Conservation (phyloP, 2,888 invertebrate genomes). For the Lepidocyrtinus sp. region DNA sequence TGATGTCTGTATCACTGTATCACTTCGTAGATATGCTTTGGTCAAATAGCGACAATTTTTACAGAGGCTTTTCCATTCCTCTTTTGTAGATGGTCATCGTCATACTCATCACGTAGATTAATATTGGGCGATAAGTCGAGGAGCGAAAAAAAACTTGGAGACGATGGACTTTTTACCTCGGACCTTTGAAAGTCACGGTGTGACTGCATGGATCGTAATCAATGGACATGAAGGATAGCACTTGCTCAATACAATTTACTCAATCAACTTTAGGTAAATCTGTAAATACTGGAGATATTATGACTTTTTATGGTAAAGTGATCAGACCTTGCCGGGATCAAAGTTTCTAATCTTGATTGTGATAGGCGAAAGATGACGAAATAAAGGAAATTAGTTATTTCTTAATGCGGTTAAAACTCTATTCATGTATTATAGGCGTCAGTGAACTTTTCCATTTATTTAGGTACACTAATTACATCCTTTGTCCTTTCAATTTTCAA, state of each 20-base stretch:
- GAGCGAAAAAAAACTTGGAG: slow-evolving; percentile 35
- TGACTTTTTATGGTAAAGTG: background rate
- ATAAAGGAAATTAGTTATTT: background rate
- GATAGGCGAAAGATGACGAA: background rate
- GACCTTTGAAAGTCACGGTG: slow-evolving; percentile 54
- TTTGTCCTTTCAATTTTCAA: too few relatives aligned
- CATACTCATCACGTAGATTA: slow-evolving; percentile 26
- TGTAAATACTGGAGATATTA: background rate
- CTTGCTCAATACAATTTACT: too few relatives aligned
- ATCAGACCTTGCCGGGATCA: background rate
- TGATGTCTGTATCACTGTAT: slow-evolving; percentile 23
- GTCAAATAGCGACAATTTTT: background rate
- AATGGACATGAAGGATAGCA: slow-evolving; percentile 6
- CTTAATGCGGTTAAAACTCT: background rate
- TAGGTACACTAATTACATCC: background rate
- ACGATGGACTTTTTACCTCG: slow-evolving; percentile 59
- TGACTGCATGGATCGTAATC: slow-evolving; percentile 49
- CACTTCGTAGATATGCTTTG: slow-evolving; percentile 30
- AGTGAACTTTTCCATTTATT: too few relatives aligned
- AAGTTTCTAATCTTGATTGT: background rate
- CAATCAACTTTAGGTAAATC: slow-evolving; percentile 6
- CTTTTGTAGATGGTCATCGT: background rate
- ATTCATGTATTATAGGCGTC: background rate
- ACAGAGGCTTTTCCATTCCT: too few relatives aligned
- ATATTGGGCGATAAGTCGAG: slow-evolving; percentile 37